A percentile compares a stretch with the other conserved stretches of the same genome.
Evolutionary conservation across 2,888 invertebrate genomes (phyloP).

Genomic region (Lutraria lutraria): DNA sequence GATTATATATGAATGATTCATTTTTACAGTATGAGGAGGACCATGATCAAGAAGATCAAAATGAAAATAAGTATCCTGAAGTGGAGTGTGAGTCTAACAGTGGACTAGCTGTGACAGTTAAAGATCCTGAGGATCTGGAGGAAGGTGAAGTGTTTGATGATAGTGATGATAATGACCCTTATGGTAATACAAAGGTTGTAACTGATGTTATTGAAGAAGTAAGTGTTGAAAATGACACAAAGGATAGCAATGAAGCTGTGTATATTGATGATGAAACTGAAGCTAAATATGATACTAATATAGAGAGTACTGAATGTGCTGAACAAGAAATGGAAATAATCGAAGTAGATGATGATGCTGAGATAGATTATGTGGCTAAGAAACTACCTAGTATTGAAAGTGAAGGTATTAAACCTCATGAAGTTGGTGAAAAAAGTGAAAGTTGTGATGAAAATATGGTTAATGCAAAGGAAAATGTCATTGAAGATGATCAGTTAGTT

Average conservation of each 20-base stretch:
- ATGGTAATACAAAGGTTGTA: not conserved
- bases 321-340: not conserved
- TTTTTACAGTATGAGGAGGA: constrained; percentile 42
- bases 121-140: constrained; percentile 52
- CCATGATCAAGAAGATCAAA: constrained; percentile 42
- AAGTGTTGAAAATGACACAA: constrained; percentile 5
- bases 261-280: not conserved
- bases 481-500: not conserved
- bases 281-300: not conserved
- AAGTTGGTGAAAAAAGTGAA: not conserved
- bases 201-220: constrained; percentile 42
- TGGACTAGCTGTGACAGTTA: constrained; percentile 12
- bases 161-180: constrained; percentile 19
- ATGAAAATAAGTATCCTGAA: constrained; percentile 38
- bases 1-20: too few relatives aligned
- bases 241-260: not conserved
- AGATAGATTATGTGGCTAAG: not conserved
- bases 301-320: not conserved
- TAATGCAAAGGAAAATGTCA: not conserved
- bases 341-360: not conserved
- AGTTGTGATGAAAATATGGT: not conserved
- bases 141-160: constrained; percentile 65
- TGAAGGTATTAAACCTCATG: not conserved
- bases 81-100: constrained; percentile 3
- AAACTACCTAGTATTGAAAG: not conserved